Conservation (phyloP, 2,888 invertebrate species). For the Acanthosepion pharaonis region DNA sequence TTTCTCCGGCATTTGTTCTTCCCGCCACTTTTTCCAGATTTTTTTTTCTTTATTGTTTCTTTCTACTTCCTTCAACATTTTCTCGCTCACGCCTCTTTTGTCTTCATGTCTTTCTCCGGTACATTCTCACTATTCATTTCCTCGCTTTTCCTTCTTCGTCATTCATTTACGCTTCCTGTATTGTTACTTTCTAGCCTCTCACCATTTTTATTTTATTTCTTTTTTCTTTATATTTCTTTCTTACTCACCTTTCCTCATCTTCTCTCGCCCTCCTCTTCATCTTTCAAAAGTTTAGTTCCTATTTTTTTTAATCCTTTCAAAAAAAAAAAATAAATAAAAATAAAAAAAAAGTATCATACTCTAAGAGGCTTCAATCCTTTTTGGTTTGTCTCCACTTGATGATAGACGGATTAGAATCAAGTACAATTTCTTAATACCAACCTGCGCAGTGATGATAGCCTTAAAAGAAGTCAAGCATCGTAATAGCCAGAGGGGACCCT, state of each 20-base stretch:
- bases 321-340: no score
- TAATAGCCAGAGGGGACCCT: background rate
- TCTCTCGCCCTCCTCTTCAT: background rate
- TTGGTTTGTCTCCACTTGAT: background rate
- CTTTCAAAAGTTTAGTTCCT: no score
- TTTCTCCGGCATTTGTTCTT: no score
- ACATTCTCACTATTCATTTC: background rate
- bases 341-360: background rate
- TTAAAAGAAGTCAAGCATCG: background rate
- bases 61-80: no score
- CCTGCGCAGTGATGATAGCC: constrained; percentile 7
- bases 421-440: background rate
- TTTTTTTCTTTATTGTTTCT: no score
- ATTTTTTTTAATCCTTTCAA: background rate
- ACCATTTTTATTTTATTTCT: background rate
- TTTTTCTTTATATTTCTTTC: no score
- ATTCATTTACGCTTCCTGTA: background rate
- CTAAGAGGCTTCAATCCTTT: background rate
- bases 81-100: background rate
- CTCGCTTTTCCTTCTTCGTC: background rate
- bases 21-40: no score
- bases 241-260: background rate
- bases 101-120: background rate
- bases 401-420: background rate
- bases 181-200: background rate